phyloP scores from a whole-genome alignment of 2,797 vertebrate species.

The Percopsis omiscomaycus region DNA sequence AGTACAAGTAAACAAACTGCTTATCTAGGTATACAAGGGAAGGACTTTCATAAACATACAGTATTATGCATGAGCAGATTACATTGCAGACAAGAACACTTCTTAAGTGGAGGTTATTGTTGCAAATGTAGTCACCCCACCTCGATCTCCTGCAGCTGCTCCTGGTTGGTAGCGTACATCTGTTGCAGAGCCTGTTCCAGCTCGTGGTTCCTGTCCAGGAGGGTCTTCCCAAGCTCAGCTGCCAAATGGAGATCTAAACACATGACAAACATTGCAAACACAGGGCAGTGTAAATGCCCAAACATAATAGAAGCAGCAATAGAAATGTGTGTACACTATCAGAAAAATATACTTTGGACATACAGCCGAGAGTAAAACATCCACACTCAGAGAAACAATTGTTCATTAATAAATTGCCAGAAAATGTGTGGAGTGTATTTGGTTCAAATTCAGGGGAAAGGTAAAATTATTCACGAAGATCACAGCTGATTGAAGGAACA shows the following conservation, averaged over 20 bases:
- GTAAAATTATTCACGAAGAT: too few species aligned
- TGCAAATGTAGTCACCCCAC: slow-evolving; percentile 66
- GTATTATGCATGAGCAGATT: background rate
- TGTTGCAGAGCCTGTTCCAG: slow-evolving; percentile 92
- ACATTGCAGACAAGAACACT: background rate
- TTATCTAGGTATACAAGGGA: background rate
- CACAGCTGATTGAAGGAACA: too few species aligned
- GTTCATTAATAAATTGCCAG: too few species aligned
- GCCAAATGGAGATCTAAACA: slow-evolving; percentile 91
- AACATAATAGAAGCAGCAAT: slow-evolving; percentile 27
- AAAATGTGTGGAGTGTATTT: background rate
- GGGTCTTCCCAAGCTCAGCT: slow-evolving; percentile 92
- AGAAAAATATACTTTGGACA: too few species aligned
- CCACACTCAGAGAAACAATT: too few species aligned
- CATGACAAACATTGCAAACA: slow-evolving; percentile 39
- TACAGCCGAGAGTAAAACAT: too few species aligned
- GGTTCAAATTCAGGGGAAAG: background rate
- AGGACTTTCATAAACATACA: background rate
- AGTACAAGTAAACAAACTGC: background rate
- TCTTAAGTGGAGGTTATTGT: background rate
- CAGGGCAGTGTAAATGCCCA: slow-evolving; percentile 3
- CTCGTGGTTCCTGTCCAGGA: slow-evolving; percentile 93
- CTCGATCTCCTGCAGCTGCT: slow-evolving; percentile 96
- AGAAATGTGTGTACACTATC: background rate
- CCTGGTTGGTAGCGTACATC: slow-evolving; percentile 93